Base-by-base conservation (phyloP, 92 coral and sea anemone species). In the Palythoa caribaeorum region DNA sequence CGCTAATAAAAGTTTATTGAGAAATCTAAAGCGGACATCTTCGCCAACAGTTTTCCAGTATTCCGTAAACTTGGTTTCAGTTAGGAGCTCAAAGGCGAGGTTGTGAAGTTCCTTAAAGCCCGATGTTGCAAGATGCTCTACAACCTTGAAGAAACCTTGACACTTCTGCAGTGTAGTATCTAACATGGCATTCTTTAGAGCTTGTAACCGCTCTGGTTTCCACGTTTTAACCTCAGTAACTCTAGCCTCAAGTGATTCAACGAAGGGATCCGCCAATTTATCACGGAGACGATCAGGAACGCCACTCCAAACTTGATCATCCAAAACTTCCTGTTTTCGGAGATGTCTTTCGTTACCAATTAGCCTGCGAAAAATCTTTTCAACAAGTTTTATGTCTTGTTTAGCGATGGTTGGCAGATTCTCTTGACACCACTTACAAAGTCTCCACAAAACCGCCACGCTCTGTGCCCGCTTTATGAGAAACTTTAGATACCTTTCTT, bases 281-380 rank as follows among this genome's bases (percentile, higher is more conserved):
- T 80, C 71, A 11, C 84, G 87, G 17, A 94, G 77, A 2, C 37
- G 71, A 17, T 76, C 62, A 8, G 98, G 98, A 28, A 88, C 88
- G 15, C 39, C 74, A 44, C 68, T 10, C 98, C 98, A 94, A 17
- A 89, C 87, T 11, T 50, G 40, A 0, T 83, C 13, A 6, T 92
- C 63, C 2, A 94, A 87, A 44, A 92, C 62, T 16, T 92, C 92
- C 19, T 90, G 92, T 50, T 83, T 89, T 54, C 72, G 44, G 2
- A 20, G 66, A 54, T 50, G 28, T 13, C 40, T 44, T 36, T 48
- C 54, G 6, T 71, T 72, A 36, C 13, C 52, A 48, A 81, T 83
- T 59, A 79, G 68, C 15, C 2, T 76, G 13, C 6, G 8, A 44
- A 94, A 91, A 16, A 0, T 71, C 76, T 6, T 65, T 55, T 28